Evolutionary conservation across 2,888 invertebrate genomes (phyloP).

Genomic region (Melinopterus prodromus): DNA sequence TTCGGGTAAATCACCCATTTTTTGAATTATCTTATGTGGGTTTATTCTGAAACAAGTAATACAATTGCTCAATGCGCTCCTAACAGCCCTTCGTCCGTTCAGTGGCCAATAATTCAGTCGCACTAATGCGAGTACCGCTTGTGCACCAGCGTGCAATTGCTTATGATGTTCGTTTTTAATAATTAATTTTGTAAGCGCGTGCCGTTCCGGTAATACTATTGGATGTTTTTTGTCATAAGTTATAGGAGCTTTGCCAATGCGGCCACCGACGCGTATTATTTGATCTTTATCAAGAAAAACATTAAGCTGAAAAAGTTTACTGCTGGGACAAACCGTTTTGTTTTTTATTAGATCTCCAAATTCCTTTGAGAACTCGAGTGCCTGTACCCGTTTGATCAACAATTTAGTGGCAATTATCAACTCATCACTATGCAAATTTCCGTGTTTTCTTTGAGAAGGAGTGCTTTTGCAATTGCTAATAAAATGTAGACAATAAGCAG

Average conservation of each 20-base stretch:
- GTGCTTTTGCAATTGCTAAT: not conserved
- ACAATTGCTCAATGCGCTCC: too few species aligned
- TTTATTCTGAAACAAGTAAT: not conserved
- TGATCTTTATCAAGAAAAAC: too few species aligned
- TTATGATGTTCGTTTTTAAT: slow-evolving; percentile 16
- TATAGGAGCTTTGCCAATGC: too few species aligned
- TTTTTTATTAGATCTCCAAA: too few species aligned
- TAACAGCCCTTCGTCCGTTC: not conserved
- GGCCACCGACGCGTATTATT: too few species aligned
- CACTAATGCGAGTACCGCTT: slow-evolving; percentile 9
- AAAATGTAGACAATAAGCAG: not conserved
- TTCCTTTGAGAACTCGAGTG: too few species aligned
- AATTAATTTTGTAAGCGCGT: slow-evolving; percentile 7
- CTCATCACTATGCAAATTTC: not conserved
- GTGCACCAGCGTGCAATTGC: slow-evolving; percentile 21
- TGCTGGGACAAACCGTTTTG: too few species aligned
- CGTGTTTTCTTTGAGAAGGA: not conserved
- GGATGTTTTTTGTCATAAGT: not conserved
- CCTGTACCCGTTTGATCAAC: too few species aligned
- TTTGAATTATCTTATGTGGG: not conserved
- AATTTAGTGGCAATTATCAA: not conserved
- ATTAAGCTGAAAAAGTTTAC: too few species aligned
- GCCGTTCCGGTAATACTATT: slow-evolving; percentile 20
- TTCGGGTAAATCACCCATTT: slow-evolving; percentile 26
- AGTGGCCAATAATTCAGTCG: slow-evolving; percentile 9